Evolutionary conservation across 2,888 invertebrate species (phyloP).

Genomic region (Meta bourneti): DNA sequence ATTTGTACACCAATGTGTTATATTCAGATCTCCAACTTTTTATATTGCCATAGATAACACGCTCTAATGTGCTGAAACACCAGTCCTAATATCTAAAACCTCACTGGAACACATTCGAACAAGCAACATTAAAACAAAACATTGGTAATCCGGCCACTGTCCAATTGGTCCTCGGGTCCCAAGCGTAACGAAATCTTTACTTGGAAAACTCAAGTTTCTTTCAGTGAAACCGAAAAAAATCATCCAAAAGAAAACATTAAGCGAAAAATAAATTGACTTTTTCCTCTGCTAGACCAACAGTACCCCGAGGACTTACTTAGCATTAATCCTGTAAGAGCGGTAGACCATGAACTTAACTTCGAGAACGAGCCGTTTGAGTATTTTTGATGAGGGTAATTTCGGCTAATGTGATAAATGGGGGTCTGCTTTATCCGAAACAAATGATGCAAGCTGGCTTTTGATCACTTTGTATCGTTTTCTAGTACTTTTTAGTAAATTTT

Average conservation of each 20-base stretch:
- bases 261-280: constrained; percentile 48
- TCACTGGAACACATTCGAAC: background rate
- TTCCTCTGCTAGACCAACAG: constrained; percentile 40
- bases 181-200: constrained; percentile 33
- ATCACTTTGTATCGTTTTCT: background rate
- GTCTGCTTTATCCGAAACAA: background rate
- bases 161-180: constrained; percentile 14
- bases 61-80: background rate
- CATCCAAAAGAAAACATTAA: constrained; percentile 26
- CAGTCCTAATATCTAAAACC: background rate
- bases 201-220: constrained; percentile 41
- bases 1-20: no score
- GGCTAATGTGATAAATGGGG: constrained; percentile 43
- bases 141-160: background rate
- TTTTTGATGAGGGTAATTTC: constrained; percentile 57
- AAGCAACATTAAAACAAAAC: background rate
- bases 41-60: background rate
- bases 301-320: constrained; percentile 56
- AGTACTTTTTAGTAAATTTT: background rate
- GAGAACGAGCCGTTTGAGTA: constrained; percentile 40
- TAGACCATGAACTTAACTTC: constrained; percentile 47
- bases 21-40: no score
- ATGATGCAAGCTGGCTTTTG: background rate
- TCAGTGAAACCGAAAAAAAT: constrained; percentile 25
- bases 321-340: constrained; percentile 64